phyloP scores from a whole-genome alignment of 2,888 invertebrate genomes.

The Agriopis leucophaearia region DNA sequence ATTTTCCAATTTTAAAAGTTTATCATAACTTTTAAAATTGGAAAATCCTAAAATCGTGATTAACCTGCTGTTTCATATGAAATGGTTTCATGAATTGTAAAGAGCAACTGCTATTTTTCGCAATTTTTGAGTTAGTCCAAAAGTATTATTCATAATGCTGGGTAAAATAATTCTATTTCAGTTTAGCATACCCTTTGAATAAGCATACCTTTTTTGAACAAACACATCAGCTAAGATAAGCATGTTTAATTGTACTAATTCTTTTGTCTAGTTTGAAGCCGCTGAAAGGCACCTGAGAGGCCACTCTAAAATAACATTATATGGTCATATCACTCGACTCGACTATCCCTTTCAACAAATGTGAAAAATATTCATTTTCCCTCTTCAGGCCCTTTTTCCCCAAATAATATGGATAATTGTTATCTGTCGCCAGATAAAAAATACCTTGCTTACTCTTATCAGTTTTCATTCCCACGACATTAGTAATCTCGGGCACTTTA shows the following conservation, averaged over 20 bases:
- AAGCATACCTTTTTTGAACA: too few relatives aligned
- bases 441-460: constrained; percentile 58
- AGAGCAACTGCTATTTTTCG: too few relatives aligned
- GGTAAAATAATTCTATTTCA: too few relatives aligned
- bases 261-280: background rate
- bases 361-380: constrained; percentile 59
- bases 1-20: too few relatives aligned
- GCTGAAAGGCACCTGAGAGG: background rate
- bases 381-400: constrained; percentile 66
- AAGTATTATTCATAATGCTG: too few relatives aligned
- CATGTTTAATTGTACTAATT: background rate
- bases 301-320: constrained; percentile 1
- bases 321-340: constrained; percentile 37
- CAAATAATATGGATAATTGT: constrained; percentile 66
- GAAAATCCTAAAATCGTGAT: too few relatives aligned
- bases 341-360: constrained; percentile 45
- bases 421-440: constrained; percentile 59
- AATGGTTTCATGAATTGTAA: too few relatives aligned
- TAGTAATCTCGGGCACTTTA: constrained; percentile 56
- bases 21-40: too few relatives aligned
- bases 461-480: constrained; percentile 57
- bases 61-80: too few relatives aligned
- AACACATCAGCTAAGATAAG: too few relatives aligned
- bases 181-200: too few relatives aligned
- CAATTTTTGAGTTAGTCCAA: too few relatives aligned